phyloP scores from a whole-genome alignment of 64 coral and sea anemone genomes.

The Actinia tenebrosa region DNA sequence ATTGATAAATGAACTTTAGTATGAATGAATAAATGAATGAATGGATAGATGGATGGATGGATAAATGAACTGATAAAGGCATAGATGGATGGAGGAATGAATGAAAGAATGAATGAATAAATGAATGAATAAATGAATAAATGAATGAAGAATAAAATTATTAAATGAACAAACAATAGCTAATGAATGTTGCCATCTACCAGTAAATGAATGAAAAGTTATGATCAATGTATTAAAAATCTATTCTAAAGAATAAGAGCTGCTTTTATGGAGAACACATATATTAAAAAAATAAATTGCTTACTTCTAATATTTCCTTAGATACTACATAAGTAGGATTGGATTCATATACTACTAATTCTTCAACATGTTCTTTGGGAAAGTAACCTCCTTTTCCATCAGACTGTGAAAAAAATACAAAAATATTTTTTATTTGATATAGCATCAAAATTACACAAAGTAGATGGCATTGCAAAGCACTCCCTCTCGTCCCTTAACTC shows the following conservation, averaged over 20 bases:
- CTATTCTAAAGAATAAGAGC: too few species aligned
- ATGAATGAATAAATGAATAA: background rate
- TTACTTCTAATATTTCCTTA: slow-evolving; percentile 19
- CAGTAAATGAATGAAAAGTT: background rate
- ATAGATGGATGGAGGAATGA: background rate
- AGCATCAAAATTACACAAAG: background rate
- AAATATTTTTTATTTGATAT: background rate
- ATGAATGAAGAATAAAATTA: background rate
- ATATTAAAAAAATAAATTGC: background rate
- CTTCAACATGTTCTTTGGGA: slow-evolving; percentile 23
- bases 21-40: background rate
- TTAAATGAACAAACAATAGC: background rate
- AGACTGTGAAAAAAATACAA: background rate
- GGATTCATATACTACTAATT: slow-evolving; percentile 10
- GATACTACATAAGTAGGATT: background rate
- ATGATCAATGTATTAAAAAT: background rate
- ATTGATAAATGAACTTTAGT: background rate
- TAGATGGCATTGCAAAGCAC: background rate
- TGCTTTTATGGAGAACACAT: background rate
- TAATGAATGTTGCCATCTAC: too few species aligned
- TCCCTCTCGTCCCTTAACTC: too few species aligned
- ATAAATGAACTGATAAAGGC: background rate
- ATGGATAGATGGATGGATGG: background rate
- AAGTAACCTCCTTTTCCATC: slow-evolving; percentile 24
- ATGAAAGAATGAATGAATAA: too few species aligned